These are phyloP conservation scores for Cantharis rufa DNA, from an alignment of 2,888 invertebrate species.

Conservation along the genomic window DNA sequence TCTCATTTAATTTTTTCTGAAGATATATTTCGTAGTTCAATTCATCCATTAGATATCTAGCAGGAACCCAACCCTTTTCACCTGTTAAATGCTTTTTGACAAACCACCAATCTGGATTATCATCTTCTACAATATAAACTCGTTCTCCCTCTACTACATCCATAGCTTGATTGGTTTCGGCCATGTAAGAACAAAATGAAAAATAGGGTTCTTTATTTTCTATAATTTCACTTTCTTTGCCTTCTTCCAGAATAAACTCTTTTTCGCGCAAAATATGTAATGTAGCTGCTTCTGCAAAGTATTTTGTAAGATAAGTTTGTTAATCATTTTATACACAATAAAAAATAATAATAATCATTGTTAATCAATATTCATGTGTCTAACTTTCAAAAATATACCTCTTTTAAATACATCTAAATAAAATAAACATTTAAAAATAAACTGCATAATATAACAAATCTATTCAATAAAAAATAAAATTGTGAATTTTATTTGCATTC, in stretches of 20 bases:
- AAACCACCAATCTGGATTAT: slow-evolving; percentile 91
- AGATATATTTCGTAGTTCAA: slow-evolving; percentile 79
- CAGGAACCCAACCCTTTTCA: slow-evolving; percentile 93
- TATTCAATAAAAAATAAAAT: too few species aligned
- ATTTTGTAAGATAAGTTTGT: neutral
- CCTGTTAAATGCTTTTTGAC: slow-evolving; percentile 86
- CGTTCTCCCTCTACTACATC: slow-evolving; percentile 89
- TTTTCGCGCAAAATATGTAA: slow-evolving; percentile 57
- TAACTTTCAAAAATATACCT: too few species aligned
- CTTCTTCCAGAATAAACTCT: slow-evolving; percentile 49
- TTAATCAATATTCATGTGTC: too few species aligned
- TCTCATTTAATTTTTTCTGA: slow-evolving; percentile 86
- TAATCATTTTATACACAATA: neutral
- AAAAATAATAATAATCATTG: too few species aligned
- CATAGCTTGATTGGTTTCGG: slow-evolving; percentile 86
- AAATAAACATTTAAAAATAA: too few species aligned
- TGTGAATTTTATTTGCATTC: too few species aligned
- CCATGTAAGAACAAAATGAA: slow-evolving; percentile 82
- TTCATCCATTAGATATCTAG: slow-evolving; percentile 84
- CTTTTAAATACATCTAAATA: too few species aligned
- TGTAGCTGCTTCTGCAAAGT: slow-evolving; percentile 51
- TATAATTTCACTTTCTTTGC: slow-evolving; percentile 40
- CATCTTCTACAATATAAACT: slow-evolving; percentile 79
- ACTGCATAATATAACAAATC: too few species aligned
- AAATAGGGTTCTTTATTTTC: slow-evolving; percentile 77